Base-by-base conservation (phyloP, 2,113 vertebrate genomes). In the Dinomys branickii region DNA sequence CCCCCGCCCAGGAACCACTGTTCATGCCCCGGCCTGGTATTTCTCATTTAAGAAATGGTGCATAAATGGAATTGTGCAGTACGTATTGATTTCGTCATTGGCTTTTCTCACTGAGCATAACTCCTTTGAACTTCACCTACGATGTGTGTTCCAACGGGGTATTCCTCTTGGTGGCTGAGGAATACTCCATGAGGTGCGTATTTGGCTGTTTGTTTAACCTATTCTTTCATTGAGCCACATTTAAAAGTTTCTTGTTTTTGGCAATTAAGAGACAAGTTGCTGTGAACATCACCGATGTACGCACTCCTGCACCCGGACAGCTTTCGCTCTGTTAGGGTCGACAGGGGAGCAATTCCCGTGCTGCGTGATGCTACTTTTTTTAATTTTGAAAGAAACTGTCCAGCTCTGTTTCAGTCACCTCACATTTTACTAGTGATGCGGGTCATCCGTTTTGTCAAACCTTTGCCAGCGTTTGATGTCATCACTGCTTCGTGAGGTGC, bases 41-140 rank as follows among this genome's bases (percentile, higher is more conserved):
- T 73, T 73, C 44, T 35, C 1, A 69, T 20, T 85, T 91, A 65
- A 59, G 5, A 38, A 65, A 19, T 33, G 38, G 54, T 52, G 50
- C 50, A 38, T 24, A 61, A 58, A 35, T 30, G 5, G n/a, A 65
- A 61, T 54, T 24, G 50, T 47, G 14, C 44, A 69, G 52, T 14
- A 26, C 41, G 8, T 73, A n/a, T 58, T 28, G 1, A 44, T 58
- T 84, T n/a, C 13, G 2, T 90, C 33, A 83, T 50, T 47, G 22
- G 0, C 24, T 90, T 97, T 61, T 41, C 56, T 54, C 33, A 85
- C 14, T 77, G 4, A 61, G 12, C 0, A 58, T 54, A 20, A 47
- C 78, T 78, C 94, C 65, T 47, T 14, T 91, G 67, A 96, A 30
- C 22, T 56, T 54, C 35, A 41, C n/a, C 33, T 12, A 83, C 61